Conservation (phyloP, 2,113 vertebrate genomes). For the Hippocampus comes region DNA sequence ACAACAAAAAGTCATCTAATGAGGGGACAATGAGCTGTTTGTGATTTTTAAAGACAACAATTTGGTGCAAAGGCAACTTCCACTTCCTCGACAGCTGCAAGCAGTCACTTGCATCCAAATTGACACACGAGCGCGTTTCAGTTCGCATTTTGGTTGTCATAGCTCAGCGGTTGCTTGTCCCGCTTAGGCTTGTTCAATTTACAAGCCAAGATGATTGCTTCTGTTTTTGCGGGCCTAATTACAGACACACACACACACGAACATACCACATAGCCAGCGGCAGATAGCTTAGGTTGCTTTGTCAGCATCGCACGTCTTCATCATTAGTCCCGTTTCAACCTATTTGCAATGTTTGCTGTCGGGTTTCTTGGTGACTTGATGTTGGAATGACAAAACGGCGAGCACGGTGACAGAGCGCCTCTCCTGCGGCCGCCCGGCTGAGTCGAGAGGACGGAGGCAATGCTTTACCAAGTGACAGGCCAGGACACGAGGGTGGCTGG, state of each 20-base stretch:
- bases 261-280: conserved; percentile 34
- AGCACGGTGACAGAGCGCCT: too few relatives aligned
- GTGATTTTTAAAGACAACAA: neutral
- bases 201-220: conserved; percentile 39
- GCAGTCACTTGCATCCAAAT: neutral
- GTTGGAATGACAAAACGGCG: too few relatives aligned
- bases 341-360: conserved; percentile 1
- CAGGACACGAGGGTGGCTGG: too few relatives aligned
- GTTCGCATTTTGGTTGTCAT: conserved; percentile 8
- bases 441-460: too few relatives aligned
- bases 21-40: neutral
- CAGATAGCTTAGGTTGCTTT: conserved; percentile 43
- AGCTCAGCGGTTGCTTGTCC: conserved; percentile 20
- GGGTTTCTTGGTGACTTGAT: neutral
- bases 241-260: conserved; percentile 45
- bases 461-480: too few relatives aligned
- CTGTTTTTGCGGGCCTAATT: conserved; percentile 58
- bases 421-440: too few relatives aligned
- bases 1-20: neutral
- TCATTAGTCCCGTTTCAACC: conserved; percentile 32
- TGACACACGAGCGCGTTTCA: conserved; percentile 2
- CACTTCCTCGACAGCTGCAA: conserved; percentile 4
- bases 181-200: conserved; percentile 51
- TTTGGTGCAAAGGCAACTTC: neutral
- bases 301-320: conserved; percentile 48